These are phyloP conservation scores for Atta cephalotes DNA, from an alignment of 1,140 invertebrate genomes.

Conservation along the genomic window DNA sequence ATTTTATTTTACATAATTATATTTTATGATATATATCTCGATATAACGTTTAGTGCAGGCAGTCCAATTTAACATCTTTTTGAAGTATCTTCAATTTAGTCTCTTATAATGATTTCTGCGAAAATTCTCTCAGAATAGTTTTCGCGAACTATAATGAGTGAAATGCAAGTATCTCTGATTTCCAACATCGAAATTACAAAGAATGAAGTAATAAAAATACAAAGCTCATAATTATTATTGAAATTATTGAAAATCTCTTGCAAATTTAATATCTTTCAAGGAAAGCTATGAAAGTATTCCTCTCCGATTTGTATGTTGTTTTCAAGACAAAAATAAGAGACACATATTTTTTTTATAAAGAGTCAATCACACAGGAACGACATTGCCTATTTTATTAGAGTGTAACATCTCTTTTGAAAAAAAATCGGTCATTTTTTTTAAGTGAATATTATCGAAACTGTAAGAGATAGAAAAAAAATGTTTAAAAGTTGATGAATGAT, in stretches of 20 bases:
- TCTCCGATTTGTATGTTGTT: no score
- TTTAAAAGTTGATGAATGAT: no score
- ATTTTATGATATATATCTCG: neutral
- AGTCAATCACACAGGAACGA: no score
- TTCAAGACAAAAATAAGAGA: no score
- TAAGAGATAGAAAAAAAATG: no score
- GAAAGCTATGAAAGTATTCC: no score
- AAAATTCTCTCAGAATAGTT: slow-evolving; percentile 1
- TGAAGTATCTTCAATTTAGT: no score
- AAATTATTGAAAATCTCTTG: neutral
- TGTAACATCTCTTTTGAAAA: no score
- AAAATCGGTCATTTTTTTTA: no score
- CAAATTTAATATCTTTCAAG: neutral
- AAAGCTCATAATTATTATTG: neutral
- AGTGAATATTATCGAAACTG: no score
- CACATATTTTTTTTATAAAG: no score
- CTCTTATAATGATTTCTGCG: neutral
- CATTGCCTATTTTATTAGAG: no score
- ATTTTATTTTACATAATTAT: neutral
- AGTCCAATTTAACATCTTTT: slow-evolving; percentile 1
- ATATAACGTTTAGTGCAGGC: neutral
- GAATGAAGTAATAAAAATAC: neutral
- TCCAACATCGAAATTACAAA: neutral
- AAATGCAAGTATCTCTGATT: neutral
- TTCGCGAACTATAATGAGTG: neutral